Base-by-base conservation (phyloP, 1,140 invertebrate genomes). In the Danaus plexippus region DNA sequence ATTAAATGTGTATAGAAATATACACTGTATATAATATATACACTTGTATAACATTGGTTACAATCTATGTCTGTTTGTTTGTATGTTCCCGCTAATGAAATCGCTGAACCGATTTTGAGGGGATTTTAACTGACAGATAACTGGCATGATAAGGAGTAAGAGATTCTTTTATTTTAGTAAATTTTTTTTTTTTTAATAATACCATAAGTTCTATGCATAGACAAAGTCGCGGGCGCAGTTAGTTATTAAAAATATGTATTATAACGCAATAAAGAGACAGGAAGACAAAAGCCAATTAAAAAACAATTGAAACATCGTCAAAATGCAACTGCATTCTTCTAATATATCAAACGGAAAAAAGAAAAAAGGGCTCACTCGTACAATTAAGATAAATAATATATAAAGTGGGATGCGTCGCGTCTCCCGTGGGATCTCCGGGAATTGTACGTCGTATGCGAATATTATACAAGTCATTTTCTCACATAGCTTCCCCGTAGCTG, bases 361-460 rank as follows among this genome's bases (percentile, higher is more conserved):
- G 59, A 65, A 67, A 67, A 64, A 62, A 65, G 60, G 54, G 55
- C 62, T 63, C 59, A 48, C 46, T 55, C 52, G 62, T 56, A 60
- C 61, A 63, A 78, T 78, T 73, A 80, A 66, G 64, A 73, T 76
- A 69, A 77, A 78, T 77, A 75, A 77, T 78, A 80, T 74, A 80
- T 75, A 73, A 69, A 63, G 69, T 66, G 52, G 52, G 62, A 68
- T 59, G 64, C 57, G 67, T 57, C 65, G 63, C 46, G 40, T 54
- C 52, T 75, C 75, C 69, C 72, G 52, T 45, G 73, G 71, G 76
- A 71, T 32, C 54, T 44, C 44, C 51, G 60, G 52, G 59, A 57
- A 58, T 61, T 54, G 53, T 45, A 60, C 66, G 71, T 63, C 71
- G 71, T 75, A 73, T 74, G 75, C 67, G 70, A 79, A 79, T 77